Evolutionary conservation across 2,797 vertebrate genomes (phyloP).

Genomic region (Brachyrhaphis roseni): DNA sequence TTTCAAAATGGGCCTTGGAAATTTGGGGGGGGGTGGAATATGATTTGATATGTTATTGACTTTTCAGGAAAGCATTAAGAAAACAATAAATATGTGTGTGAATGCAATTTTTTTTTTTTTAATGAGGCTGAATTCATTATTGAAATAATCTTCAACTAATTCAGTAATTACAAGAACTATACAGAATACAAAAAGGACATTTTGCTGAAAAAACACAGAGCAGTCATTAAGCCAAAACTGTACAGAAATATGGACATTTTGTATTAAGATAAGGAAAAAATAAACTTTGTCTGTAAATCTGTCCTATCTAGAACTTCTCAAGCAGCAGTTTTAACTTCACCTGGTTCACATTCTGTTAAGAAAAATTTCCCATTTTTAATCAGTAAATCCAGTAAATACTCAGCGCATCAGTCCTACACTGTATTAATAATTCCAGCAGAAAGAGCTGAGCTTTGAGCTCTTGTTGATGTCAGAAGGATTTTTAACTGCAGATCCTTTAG

Average conservation of each 20-base stretch:
- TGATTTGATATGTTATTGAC: neutral
- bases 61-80: neutral
- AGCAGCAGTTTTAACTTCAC: neutral
- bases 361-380: neutral
- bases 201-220: neutral
- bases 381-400: neutral
- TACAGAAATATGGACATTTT: neutral
- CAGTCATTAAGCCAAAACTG: neutral
- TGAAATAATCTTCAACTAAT: neutral
- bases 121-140: neutral
- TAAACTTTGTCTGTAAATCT: neutral
- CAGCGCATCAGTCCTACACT: neutral
- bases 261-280: neutral
- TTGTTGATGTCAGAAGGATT: neutral
- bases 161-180: neutral
- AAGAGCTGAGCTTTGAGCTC: neutral
- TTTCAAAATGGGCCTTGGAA: constrained; percentile 23
- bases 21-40: neutral
- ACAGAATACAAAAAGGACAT: neutral
- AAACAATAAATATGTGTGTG: neutral
- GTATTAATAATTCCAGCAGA: neutral
- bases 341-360: neutral
- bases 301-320: neutral
- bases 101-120: neutral
- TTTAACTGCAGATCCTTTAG: neutral